These are phyloP conservation scores for Drosophila malerkotliana DNA, from an alignment of 1,140 invertebrate genomes.

Conservation along the genomic window DNA sequence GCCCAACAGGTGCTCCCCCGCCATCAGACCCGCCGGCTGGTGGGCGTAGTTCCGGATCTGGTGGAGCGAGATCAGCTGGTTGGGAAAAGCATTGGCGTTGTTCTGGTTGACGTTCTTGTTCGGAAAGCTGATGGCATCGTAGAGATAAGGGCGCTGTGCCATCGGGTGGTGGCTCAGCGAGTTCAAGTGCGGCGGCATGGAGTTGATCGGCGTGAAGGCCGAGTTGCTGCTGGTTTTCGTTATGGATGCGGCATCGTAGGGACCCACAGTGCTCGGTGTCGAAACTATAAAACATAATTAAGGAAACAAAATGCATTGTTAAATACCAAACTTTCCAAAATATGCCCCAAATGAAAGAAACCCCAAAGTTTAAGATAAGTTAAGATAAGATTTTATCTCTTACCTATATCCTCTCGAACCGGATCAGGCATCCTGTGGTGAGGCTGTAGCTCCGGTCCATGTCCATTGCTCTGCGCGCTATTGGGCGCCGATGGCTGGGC, in stretches of 20 bases:
- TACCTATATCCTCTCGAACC: conserved; percentile 84
- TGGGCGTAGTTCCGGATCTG: conserved; percentile 98
- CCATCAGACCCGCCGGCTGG: conserved; percentile 88
- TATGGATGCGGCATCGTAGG: conserved; percentile 81
- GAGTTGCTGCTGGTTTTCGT: conserved; percentile 89
- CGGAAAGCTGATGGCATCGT: conserved; percentile 95
- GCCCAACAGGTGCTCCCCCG: conserved; percentile 81
- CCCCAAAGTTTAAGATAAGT: not conserved
- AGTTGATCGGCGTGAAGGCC: conserved; percentile 96
- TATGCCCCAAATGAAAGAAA: not conserved
- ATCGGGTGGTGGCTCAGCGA: conserved; percentile 90
- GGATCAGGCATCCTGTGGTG: conserved; percentile 83
- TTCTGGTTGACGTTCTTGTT: conserved; percentile 84
- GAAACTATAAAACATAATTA: conserved; percentile 46
- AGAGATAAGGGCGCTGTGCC: conserved; percentile 93
- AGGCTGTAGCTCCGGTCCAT: conserved; percentile 68
- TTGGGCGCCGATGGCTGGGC: conserved; percentile 62
- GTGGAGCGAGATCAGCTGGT: conserved; percentile 97
- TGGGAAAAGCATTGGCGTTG: conserved; percentile 92
- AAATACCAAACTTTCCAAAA: not conserved
- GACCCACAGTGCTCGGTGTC: conserved; percentile 75
- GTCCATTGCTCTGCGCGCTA: conserved; percentile 67
- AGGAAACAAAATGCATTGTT: not conserved
- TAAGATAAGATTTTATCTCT: conserved; percentile 22
- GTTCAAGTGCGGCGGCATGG: conserved; percentile 92